phyloP scores from a whole-genome alignment of 2,797 vertebrate genomes.

The Catostomus latipinnis region DNA sequence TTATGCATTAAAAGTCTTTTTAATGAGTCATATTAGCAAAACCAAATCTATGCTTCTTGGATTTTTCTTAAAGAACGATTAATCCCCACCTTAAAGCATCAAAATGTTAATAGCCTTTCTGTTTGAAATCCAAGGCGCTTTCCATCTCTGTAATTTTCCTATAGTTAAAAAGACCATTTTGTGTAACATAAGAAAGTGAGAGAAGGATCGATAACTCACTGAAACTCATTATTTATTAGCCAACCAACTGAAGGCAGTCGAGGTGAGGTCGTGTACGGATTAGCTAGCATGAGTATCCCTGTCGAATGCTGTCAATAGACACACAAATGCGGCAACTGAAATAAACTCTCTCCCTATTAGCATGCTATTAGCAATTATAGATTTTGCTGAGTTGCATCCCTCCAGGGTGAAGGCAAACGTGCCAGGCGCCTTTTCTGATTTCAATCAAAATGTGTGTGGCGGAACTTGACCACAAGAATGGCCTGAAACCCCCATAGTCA shows the following conservation, averaged over 20 bases:
- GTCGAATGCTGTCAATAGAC: conserved; percentile 55
- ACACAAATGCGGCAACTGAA: conserved; percentile 52
- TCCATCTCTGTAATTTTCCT: conserved; percentile 73
- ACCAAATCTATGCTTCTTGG: conserved; percentile 19
- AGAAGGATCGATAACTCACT: conserved; percentile 79
- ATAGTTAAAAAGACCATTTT: conserved; percentile 73
- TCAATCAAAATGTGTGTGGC: conserved; percentile 19
- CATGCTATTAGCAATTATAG: conserved; percentile 57
- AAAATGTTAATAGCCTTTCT: conserved; percentile 61
- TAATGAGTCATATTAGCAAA: conserved; percentile 5
- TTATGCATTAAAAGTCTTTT: neutral
- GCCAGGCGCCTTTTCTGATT: conserved; percentile 6
- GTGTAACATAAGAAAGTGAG: conserved; percentile 57
- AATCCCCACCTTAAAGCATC: conserved; percentile 56
- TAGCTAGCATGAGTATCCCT: conserved; percentile 54
- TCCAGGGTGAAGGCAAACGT: conserved; percentile 35
- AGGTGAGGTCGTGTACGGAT: conserved; percentile 59
- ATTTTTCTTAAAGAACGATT: conserved; percentile 49
- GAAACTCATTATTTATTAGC: conserved; percentile 81
- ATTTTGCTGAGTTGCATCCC: conserved; percentile 54
- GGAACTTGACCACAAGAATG: conserved; percentile 23
- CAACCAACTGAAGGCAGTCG: conserved; percentile 64
- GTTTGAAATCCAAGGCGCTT: conserved; percentile 61
- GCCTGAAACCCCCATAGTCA: conserved; percentile 25
- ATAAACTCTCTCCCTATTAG: conserved; percentile 62